These are phyloP conservation scores for Lineus longissimus DNA, from an alignment of 1,140 invertebrate species.

Conservation along the genomic window DNA sequence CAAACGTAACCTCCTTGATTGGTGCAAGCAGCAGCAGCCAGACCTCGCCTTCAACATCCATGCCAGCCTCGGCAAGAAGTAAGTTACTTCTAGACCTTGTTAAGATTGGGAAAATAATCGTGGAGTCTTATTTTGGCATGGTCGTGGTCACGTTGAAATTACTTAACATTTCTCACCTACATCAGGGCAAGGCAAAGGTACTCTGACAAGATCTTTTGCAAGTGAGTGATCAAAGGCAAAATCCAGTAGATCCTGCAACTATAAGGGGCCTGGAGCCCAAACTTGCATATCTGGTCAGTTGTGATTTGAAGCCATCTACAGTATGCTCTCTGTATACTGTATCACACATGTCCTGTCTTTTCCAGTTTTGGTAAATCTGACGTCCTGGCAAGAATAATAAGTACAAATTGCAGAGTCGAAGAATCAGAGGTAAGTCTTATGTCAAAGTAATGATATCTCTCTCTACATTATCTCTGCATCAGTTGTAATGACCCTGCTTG, in stretches of 20 bases:
- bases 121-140: background rate
- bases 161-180: background rate
- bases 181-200: background rate
- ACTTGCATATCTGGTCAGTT: too few relatives aligned
- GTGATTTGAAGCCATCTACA: too few relatives aligned
- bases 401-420: conserved; percentile 22
- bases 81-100: conserved; percentile 16
- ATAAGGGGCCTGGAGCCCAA: too few relatives aligned
- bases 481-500: too few relatives aligned
- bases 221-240: too few relatives aligned
- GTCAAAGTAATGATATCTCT: too few relatives aligned
- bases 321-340: too few relatives aligned
- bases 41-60: conserved; percentile 34
- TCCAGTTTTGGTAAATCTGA: conserved; percentile 39
- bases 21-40: conserved; percentile 34
- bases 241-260: too few relatives aligned
- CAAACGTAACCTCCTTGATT: conserved; percentile 39
- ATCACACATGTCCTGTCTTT: too few relatives aligned
- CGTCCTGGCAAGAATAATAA: conserved; percentile 35
- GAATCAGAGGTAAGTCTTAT: conserved; percentile 20
- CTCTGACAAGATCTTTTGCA: too few relatives aligned
- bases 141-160: background rate
- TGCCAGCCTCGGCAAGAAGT: conserved; percentile 38
- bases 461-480: too few relatives aligned
- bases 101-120: conserved; percentile 4